Conservation (phyloP, 2,797 vertebrate species). For the Pterois miles region DNA sequence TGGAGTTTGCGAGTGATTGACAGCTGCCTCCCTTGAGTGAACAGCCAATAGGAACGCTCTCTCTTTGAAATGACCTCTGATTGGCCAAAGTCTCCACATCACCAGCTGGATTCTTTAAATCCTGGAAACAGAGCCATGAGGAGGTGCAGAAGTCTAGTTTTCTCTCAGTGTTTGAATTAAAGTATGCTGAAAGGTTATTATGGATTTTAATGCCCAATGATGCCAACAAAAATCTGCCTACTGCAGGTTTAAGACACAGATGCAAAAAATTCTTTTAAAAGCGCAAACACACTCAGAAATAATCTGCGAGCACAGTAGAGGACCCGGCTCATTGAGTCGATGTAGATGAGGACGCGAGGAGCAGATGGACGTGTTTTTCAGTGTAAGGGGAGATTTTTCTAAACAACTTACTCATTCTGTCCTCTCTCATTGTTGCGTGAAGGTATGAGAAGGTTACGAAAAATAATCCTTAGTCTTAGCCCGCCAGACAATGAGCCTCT, state of each 20-base stretch:
- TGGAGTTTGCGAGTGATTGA: too few relatives aligned
- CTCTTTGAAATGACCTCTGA: too few relatives aligned
- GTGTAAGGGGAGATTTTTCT: slow-evolving; percentile 75
- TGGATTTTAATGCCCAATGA: too few relatives aligned
- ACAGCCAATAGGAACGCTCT: too few relatives aligned
- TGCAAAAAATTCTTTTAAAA: slow-evolving; percentile 4
- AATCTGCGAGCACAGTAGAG: slow-evolving; percentile 50
- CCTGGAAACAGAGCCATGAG: too few relatives aligned
- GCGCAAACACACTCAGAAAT: slow-evolving; percentile 27
- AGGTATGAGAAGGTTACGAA: slow-evolving; percentile 77
- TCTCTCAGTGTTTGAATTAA: too few relatives aligned
- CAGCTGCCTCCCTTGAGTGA: too few relatives aligned
- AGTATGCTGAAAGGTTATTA: too few relatives aligned
- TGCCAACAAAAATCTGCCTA: too few relatives aligned
- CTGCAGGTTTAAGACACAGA: slow-evolving; percentile 15
- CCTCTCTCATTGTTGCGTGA: slow-evolving; percentile 75
- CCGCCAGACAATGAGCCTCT: slow-evolving; percentile 73
- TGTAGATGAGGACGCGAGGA: slow-evolving; percentile 66
- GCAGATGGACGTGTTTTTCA: slow-evolving; percentile 69
- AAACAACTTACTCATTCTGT: slow-evolving; percentile 76
- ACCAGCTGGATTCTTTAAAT: too few relatives aligned
- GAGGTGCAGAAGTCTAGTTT: too few relatives aligned
- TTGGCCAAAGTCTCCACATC: too few relatives aligned
- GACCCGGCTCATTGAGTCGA: slow-evolving; percentile 67
- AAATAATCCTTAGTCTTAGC: slow-evolving; percentile 71